These are phyloP conservation scores for Aptenodytes forsteri DNA, from an alignment of 2,113 vertebrate species.

Conservation along the genomic window DNA sequence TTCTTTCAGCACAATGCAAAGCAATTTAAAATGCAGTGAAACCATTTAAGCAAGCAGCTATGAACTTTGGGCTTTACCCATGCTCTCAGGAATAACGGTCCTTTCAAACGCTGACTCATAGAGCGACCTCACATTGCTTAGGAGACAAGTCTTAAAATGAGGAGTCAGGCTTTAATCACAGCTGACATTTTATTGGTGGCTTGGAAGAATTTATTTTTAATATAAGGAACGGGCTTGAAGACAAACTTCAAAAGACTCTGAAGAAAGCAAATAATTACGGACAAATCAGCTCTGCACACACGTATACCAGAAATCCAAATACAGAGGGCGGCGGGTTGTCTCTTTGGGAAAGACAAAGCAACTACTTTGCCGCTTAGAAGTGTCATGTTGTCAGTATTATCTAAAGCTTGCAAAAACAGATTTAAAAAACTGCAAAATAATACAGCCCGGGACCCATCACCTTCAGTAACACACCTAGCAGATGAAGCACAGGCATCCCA, in stretches of 20 bases:
- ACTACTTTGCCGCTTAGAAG: background rate
- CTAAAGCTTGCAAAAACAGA: background rate
- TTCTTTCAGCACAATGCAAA: slow-evolving; percentile 9
- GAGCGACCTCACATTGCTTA: slow-evolving; percentile 5
- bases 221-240: slow-evolving; percentile 44
- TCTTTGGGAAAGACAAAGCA: background rate
- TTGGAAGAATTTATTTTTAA: slow-evolving; percentile 70
- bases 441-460: background rate
- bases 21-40: background rate
- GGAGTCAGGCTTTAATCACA: slow-evolving; percentile 48
- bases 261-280: slow-evolving; percentile 39
- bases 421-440: background rate
- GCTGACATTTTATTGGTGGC: slow-evolving; percentile 58
- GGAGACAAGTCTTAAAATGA: slow-evolving; percentile 54
- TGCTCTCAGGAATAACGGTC: slow-evolving; percentile 38
- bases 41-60: background rate
- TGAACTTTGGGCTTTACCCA: slow-evolving; percentile 28
- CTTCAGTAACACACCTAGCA: background rate
- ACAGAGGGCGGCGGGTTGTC: background rate
- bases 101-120: slow-evolving; percentile 29
- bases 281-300: slow-evolving; percentile 6
- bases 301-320: background rate
- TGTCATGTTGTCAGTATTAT: background rate
- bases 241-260: slow-evolving; percentile 56
- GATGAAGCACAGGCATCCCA: fast-evolving